These are phyloP conservation scores for Odontamblyopus rebecca DNA, from an alignment of 2,797 vertebrate genomes.

Conservation along the genomic window DNA sequence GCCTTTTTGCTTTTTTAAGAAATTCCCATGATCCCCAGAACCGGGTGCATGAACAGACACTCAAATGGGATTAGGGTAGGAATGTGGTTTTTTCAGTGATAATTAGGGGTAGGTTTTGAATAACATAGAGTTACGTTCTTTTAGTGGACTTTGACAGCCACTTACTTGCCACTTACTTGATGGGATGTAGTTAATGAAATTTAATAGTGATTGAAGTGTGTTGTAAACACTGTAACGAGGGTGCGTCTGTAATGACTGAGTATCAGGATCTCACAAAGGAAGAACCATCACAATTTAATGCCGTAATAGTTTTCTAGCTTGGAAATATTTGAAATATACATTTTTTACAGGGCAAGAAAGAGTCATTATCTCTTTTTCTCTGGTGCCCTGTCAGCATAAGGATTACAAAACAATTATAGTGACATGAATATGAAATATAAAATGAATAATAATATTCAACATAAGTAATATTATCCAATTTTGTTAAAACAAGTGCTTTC, in stretches of 20 bases:
- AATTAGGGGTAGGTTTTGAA: slow-evolving; percentile 14
- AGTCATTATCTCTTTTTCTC: no score
- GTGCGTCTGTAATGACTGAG: background rate
- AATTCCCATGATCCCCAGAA: slow-evolving; percentile 31
- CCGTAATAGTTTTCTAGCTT: background rate
- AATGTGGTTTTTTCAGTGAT: slow-evolving; percentile 17
- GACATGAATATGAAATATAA: no score
- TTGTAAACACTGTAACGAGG: background rate
- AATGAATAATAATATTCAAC: no score
- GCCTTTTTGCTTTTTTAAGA: slow-evolving; percentile 9
- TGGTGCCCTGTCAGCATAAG: no score
- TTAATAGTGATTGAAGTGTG: background rate
- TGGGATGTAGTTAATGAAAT: background rate
- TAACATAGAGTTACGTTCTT: background rate
- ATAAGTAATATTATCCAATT: no score
- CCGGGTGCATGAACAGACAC: slow-evolving; percentile 13
- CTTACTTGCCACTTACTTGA: background rate
- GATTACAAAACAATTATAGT: no score
- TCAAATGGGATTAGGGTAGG: slow-evolving; percentile 28
- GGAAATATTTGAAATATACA: background rate
- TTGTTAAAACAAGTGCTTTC: no score
- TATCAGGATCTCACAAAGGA: background rate
- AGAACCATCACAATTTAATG: background rate
- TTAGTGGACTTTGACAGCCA: background rate
- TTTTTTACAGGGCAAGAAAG: no score